A percentile compares a stretch with the other conserved stretches of the same genome.
These are phyloP conservation scores for Myotis brandtii DNA, from an alignment of 2,113 vertebrate genomes.

Conservation along the genomic window DNA sequence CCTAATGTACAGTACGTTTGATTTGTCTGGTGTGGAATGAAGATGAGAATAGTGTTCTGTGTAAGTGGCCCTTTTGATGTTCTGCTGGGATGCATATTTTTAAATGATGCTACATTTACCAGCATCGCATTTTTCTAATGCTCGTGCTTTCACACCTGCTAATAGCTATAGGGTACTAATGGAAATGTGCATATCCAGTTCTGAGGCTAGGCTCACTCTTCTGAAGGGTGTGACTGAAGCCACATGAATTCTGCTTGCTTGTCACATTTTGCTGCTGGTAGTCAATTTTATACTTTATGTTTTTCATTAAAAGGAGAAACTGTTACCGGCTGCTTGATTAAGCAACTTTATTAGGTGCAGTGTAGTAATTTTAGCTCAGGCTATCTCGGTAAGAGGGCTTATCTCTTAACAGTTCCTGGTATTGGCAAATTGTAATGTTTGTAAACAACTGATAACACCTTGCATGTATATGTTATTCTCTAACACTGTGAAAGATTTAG, in stretches of 20 bases:
- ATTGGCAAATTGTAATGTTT: slow-evolving; percentile 76
- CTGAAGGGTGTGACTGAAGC: not conserved
- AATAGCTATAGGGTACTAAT: not conserved
- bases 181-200: not conserved
- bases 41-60: not conserved
- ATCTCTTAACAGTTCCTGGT: slow-evolving; percentile 78
- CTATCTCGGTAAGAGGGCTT: not conserved
- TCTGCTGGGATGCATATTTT: slow-evolving; percentile 17
- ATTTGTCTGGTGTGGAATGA: not conserved
- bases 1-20: slow-evolving; percentile 37
- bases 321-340: slow-evolving; percentile 18
- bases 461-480: slow-evolving; percentile 46
- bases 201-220: not conserved
- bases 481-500: not conserved
- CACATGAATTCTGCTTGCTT: not conserved
- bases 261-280: not conserved
- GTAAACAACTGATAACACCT: slow-evolving; percentile 77
- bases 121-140: not conserved
- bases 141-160: not conserved
- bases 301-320: not conserved
- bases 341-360: not conserved
- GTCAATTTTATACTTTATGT: slow-evolving; percentile 43
- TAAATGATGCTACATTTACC: not conserved
- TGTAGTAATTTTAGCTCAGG: not conserved
- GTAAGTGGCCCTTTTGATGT: not conserved